Conservation (phyloP, 2,888 invertebrate species). For the Eucriotettix oculatus region DNA sequence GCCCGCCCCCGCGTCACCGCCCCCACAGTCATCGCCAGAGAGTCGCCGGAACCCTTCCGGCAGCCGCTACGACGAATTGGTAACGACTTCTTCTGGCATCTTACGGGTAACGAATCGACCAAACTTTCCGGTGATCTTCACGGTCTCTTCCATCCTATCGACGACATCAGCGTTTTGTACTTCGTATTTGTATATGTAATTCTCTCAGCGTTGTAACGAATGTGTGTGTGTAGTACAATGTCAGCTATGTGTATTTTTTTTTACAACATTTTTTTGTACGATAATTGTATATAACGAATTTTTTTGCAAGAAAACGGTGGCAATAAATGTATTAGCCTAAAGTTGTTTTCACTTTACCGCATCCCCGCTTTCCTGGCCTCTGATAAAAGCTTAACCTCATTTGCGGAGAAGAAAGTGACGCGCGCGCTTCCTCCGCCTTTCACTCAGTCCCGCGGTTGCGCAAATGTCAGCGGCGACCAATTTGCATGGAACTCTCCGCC, state of each 20-base stretch:
- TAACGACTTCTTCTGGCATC: background rate
- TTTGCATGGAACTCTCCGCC: too few species aligned
- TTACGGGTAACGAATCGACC: background rate
- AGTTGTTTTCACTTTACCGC: background rate
- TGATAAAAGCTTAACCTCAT: too few species aligned
- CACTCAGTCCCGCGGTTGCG: too few species aligned
- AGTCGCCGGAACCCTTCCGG: background rate
- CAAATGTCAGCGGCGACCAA: too few species aligned
- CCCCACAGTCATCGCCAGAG: background rate
- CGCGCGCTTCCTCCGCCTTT: too few species aligned
- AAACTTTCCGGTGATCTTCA: background rate
- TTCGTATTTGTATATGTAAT: background rate
- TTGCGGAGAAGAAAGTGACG: too few species aligned
- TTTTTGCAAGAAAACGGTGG: slow-evolving; percentile 14
- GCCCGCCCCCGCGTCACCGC: background rate
- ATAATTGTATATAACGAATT: slow-evolving; percentile 7
- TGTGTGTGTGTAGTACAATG: background rate
- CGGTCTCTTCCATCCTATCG: background rate
- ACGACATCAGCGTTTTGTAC: background rate
- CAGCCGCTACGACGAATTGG: background rate
- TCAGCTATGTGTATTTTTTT: slow-evolving; percentile 1
- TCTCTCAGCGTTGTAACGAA: background rate
- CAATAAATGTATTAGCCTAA: slow-evolving; percentile 11
- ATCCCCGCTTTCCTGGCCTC: too few species aligned
- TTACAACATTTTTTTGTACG: slow-evolving; percentile 5